phyloP scores from a whole-genome alignment of 1,140 invertebrate species.

The Drosophila lini region DNA sequence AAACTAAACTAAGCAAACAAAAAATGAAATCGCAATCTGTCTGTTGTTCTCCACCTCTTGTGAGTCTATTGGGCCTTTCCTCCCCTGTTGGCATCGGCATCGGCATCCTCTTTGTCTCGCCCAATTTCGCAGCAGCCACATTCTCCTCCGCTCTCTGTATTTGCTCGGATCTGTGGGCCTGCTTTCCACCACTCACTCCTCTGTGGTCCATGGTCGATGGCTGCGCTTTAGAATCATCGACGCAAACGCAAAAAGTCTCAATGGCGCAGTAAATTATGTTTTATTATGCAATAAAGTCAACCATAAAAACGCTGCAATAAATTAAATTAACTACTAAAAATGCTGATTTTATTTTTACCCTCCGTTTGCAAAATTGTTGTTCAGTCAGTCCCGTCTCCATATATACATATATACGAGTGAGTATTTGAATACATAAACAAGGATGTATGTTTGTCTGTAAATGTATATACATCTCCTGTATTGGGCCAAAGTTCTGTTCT shows the following conservation, averaged over 20 bases:
- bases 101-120: conserved; percentile 27
- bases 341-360: conserved; percentile 82
- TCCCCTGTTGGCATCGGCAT: conserved; percentile 15
- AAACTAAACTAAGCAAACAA: conserved; percentile 31
- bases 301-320: conserved; percentile 84
- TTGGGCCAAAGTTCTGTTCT: conserved; percentile 26
- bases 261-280: conserved; percentile 84
- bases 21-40: conserved; percentile 41
- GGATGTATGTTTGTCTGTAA: conserved; percentile 14
- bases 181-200: conserved; percentile 23
- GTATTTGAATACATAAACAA: conserved; percentile 42
- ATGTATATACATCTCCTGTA: conserved; percentile 6
- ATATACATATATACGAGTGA: conserved; percentile 6
- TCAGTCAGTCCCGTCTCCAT: conserved; percentile 4
- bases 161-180: conserved; percentile 8
- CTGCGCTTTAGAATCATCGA: conserved; percentile 80
- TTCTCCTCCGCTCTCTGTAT: neutral
- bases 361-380: conserved; percentile 51
- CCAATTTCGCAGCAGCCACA: conserved; percentile 35
- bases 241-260: conserved; percentile 82
- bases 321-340: conserved; percentile 85
- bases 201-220: conserved; percentile 54
- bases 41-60: conserved; percentile 8
- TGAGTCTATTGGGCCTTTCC: neutral
- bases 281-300: conserved; percentile 85